Evolutionary conservation across 2,113 vertebrate genomes (phyloP), one percentile per base, ranked within the genome.

Genomic region (Galeopterus variegatus): DNA sequence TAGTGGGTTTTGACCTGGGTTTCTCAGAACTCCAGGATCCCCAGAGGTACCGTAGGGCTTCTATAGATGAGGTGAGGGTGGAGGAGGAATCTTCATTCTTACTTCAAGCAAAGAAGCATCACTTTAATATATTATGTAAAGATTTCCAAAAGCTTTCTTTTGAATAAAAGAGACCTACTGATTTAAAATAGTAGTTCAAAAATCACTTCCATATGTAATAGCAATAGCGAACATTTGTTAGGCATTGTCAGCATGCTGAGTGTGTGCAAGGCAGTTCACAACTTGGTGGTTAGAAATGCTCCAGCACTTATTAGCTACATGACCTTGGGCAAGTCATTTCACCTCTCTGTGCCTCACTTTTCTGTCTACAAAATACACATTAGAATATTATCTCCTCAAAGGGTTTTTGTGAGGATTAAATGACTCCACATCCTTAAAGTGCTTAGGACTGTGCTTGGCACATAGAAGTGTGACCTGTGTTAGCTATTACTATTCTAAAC

Each of bases 271-370:
- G 21, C 21, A 56, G 45, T 69, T 62, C 89, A 19, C 17, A 21
- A 36, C 14, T 60, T 60, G 45, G 14, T 17, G 10, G 36, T 54
- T 93, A 67, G 69, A 86, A 88, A 15, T 8, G 2, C 4, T 41
- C 69, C 26, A 13, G 36, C 24, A 19, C 50, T 88, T 91, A 48
- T 9, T 60, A 41, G 26, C 33, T 69, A 0, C 18, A 26, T 86
- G 73, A 69, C 14, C 8, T 33, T 33, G 4, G 28, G 17, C n/a
- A 56, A 24, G 24, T n/a, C 41, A 26, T 60, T 64, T 36, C 31
- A 81, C 62, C 12, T 77, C 62, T 82, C 84, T 45, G 48, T 86
- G 88, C 36, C 52, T 95, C 41, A 17, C 10, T 87, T 92, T 64
- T 45, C n/a, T 45, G 50, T 64, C 45, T 80, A 21, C 90, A 58